Conservation (phyloP, 1,140 invertebrate genomes). For the Drosophila albomicans region DNA sequence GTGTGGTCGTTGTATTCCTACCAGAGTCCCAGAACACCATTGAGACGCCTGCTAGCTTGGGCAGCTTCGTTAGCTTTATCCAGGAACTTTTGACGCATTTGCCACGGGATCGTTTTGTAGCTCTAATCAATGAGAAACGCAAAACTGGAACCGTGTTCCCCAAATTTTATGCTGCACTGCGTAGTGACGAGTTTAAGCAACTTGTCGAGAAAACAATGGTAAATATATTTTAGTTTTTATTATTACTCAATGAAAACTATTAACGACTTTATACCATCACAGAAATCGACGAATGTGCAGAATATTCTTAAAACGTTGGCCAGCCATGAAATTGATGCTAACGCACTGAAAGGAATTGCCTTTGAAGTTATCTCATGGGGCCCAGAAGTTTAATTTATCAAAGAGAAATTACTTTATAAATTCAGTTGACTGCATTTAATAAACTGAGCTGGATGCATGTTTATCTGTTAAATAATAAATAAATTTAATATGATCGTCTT, state of each 20-base stretch:
- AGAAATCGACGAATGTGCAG: constrained; percentile 60
- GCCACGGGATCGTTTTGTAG: constrained; percentile 63
- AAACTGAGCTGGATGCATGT: neutral
- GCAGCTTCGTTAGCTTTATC: constrained; percentile 64
- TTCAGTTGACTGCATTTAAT: neutral
- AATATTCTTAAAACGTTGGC: constrained; percentile 57
- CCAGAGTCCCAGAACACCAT: neutral
- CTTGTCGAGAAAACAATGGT: constrained; percentile 69
- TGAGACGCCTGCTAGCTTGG: neutral
- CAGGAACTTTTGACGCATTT: constrained; percentile 62
- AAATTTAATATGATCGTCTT: neutral
- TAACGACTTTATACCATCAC: constrained; percentile 10
- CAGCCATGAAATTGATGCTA: constrained; percentile 60
- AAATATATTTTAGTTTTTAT: constrained; percentile 13
- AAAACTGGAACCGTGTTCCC: constrained; percentile 56
- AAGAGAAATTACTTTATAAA: neutral
- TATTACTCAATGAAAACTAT: neutral
- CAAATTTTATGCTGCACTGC: constrained; percentile 70
- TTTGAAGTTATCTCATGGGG: constrained; percentile 79
- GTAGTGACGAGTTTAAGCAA: constrained; percentile 55
- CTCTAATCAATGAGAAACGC: constrained; percentile 68
- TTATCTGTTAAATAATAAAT: too few species aligned
- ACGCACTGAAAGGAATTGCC: constrained; percentile 60
- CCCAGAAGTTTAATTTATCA: constrained; percentile 32
- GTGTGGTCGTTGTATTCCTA: constrained; percentile 49